Base-by-base conservation (phyloP, 2,888 invertebrate genomes). In the Cartodere bifasciata region DNA sequence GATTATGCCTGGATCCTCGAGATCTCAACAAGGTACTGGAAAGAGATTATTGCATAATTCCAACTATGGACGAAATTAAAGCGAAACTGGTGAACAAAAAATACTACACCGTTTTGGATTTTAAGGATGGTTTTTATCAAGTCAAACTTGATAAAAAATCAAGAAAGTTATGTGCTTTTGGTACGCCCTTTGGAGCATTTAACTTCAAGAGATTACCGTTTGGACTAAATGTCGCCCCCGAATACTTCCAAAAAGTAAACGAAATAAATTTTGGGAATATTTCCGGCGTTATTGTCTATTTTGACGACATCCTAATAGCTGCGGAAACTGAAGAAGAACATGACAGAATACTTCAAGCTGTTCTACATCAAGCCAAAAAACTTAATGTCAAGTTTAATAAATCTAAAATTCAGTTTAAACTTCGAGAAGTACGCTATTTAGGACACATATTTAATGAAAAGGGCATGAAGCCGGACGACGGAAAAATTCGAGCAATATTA, bases 241-340 rank as follows among this genome's bases (percentile, higher is more conserved):
- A 50, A 21, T 39, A 45, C 11, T 55, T 54, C 38, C 50, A 54
- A 32, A 44, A 41, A 25, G 36, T 41, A 14, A 49, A 50, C 49
- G 11, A 44, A 41, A 20, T 53, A 39, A 12, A 48, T 46, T 50
- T 52, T 55, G 22, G 52, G 44, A 13, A 49, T 40, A 43, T 47
- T 37, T 16, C 27, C 24, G 28, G 51, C 35, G 43, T 56, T 26
- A 5, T 45, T 30, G 28, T 58, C 23, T 49, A 55, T 38, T 40
- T 52, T 38, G 42, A 58, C 42, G 38, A 53, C 43, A 35, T 54
- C 34, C 17, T 42, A 13, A 32, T 37, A 13, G 20, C 31, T 4
- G 40, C 32, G 9, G 24, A 32, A 21, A 29, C 12, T 13, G 26
- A 39, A 32, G 26, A 34, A 40, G 34, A 47, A 32, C 48, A 47